Conservation (phyloP, 2,888 invertebrate species). For the Trachelus tabidus region DNA sequence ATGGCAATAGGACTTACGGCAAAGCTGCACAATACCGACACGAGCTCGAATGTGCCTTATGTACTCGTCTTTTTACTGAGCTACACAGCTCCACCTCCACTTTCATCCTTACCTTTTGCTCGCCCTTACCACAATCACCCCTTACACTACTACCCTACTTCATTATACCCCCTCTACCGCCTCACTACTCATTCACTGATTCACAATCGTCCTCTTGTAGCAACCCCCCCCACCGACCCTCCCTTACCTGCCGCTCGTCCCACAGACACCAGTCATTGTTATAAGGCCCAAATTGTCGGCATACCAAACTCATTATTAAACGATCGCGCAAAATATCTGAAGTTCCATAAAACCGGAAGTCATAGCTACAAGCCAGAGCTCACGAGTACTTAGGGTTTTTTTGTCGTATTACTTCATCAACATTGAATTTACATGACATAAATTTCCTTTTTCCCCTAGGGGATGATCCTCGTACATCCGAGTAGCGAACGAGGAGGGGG, state of each 20-base stretch:
- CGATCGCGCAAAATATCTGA: neutral
- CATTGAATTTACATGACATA: neutral
- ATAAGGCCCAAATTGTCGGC: neutral
- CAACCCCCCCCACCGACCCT: neutral
- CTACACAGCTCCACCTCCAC: neutral
- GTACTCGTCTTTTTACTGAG: neutral
- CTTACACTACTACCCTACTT: constrained; percentile 1
- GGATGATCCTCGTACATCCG: neutral
- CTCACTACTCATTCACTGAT: constrained; percentile 11
- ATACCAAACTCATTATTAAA: neutral
- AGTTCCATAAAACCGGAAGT: neutral
- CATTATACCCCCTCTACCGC: constrained; percentile 1
- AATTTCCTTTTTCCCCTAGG: neutral
- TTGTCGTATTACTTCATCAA: neutral
- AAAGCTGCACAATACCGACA: constrained; percentile 31
- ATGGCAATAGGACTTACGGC: constrained; percentile 47
- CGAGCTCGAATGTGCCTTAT: constrained; percentile 6
- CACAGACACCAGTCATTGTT: neutral
- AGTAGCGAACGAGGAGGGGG: neutral
- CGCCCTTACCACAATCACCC: neutral
- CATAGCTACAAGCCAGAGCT: neutral
- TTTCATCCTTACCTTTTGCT: constrained; percentile 7
- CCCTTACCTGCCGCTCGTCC: constrained; percentile 12
- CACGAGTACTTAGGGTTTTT: neutral
- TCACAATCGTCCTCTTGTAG: constrained; percentile 7